Evolutionary conservation across 1,140 invertebrate species (phyloP).

Genomic region (Onthophagus taurus): DNA sequence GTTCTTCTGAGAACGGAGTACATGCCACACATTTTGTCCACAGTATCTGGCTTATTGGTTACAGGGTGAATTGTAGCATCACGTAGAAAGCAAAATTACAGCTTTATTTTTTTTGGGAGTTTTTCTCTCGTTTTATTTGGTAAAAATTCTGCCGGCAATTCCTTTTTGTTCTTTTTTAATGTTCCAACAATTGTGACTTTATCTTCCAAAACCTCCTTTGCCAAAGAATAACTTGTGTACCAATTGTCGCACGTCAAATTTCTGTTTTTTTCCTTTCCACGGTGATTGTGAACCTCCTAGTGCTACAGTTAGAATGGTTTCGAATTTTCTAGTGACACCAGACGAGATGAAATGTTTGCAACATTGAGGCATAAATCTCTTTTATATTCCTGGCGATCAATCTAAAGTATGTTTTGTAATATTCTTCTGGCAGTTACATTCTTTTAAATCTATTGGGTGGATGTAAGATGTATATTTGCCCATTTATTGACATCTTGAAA

Average conservation of each 20-base stretch:
- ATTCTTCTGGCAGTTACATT: too few species aligned
- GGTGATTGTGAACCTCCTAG: too few species aligned
- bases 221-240: constrained; percentile 25
- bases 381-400: too few species aligned
- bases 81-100: constrained; percentile 24
- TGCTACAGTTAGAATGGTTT: too few species aligned
- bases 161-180: constrained; percentile 30
- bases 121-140: constrained; percentile 9
- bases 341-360: too few species aligned
- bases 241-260: constrained; percentile 32
- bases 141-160: constrained; percentile 32
- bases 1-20: constrained; percentile 36
- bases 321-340: too few species aligned
- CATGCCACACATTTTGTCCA: constrained; percentile 30
- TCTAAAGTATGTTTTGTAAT: too few species aligned
- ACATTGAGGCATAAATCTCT: too few species aligned
- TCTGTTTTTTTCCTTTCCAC: constrained; percentile 22
- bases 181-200: constrained; percentile 30
- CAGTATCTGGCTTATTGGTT: constrained; percentile 33
- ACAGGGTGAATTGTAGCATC: constrained; percentile 24
- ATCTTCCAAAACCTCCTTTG: constrained; percentile 23
- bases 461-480: too few species aligned
- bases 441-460: too few species aligned
- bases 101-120: too few species aligned
- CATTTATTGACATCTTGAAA: too few species aligned